Evolutionary conservation across 2,797 vertebrate genomes (phyloP).

Genomic region (Vireo griseus): DNA sequence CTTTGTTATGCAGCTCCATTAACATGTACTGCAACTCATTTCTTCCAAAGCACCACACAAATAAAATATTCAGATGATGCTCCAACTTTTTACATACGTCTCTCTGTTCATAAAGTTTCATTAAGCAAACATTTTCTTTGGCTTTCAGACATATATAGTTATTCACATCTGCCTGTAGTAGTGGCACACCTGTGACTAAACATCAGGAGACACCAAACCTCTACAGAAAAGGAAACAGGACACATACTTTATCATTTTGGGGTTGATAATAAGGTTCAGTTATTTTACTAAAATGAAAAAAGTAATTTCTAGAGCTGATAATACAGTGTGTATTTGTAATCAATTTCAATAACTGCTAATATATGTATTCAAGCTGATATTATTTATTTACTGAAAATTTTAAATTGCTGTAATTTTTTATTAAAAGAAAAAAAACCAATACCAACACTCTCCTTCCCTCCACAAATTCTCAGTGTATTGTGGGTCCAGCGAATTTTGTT

Average conservation of each 20-base stretch:
- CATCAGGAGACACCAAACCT: background rate
- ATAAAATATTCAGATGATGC: background rate
- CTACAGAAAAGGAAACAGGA: background rate
- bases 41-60: background rate
- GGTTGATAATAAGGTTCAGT: background rate
- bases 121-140: background rate
- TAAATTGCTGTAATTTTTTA: background rate
- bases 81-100: background rate
- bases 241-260: background rate
- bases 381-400: background rate
- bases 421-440: background rate
- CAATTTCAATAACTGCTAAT: background rate
- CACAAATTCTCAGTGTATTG: background rate
- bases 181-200: background rate
- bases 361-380: background rate
- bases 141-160: background rate
- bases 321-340: background rate
- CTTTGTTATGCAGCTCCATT: background rate
- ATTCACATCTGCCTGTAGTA: background rate
- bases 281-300: background rate
- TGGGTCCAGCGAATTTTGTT: background rate
- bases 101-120: background rate
- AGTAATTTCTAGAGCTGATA: background rate
- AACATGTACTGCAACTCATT: background rate
- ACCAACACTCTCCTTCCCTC: too few relatives aligned